phyloP scores from a whole-genome alignment of 2,888 invertebrate species.

The Melinaea menophilus region DNA sequence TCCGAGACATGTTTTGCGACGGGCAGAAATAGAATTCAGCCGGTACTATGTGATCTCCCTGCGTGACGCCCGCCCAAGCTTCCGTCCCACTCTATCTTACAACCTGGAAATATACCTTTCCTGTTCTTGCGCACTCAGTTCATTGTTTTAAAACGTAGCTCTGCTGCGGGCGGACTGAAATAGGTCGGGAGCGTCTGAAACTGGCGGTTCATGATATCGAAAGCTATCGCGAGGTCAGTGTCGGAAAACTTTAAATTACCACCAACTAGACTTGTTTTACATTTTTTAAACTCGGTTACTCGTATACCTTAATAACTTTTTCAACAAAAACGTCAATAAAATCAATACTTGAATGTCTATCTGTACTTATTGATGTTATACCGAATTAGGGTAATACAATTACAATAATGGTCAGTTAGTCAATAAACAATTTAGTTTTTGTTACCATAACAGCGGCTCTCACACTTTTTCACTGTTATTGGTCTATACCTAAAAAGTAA shows the following conservation, averaged over 20 bases:
- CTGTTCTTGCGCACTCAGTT: slow-evolving; percentile 65
- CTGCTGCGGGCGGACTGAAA: slow-evolving; percentile 71
- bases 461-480: slow-evolving; percentile 32
- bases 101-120: slow-evolving; percentile 59
- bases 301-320: slow-evolving; percentile 25
- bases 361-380: slow-evolving; percentile 44
- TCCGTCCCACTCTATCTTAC: slow-evolving; percentile 59
- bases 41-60: slow-evolving; percentile 71
- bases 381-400: slow-evolving; percentile 53
- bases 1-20: slow-evolving; percentile 77
- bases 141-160: slow-evolving; percentile 72
- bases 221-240: slow-evolving; percentile 73
- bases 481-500: too few species aligned
- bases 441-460: slow-evolving; percentile 58
- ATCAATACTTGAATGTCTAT: not conserved
- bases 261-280: slow-evolving; percentile 25
- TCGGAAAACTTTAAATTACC: slow-evolving; percentile 56
- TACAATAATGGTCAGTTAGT: slow-evolving; percentile 41
- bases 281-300: slow-evolving; percentile 39
- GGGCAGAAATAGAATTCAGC: slow-evolving; percentile 74
- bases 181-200: slow-evolving; percentile 73
- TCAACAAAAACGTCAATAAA: too few species aligned
- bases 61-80: slow-evolving; percentile 61
- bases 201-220: slow-evolving; percentile 71
- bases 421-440: slow-evolving; percentile 51